Conservation (phyloP, 2,888 invertebrate species). For the Sacculina carcini region DNA sequence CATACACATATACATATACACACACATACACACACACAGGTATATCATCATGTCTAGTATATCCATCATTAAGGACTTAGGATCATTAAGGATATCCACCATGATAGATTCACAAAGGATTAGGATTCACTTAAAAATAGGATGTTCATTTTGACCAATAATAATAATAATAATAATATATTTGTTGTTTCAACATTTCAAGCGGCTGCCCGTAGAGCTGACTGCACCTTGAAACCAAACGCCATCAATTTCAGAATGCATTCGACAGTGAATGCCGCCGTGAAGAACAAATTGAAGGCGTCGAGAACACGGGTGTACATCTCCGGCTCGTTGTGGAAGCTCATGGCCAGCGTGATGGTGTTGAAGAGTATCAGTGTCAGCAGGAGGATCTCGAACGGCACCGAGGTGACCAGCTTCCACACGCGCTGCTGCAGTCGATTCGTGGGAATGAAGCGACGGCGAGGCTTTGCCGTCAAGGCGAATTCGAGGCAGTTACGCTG, state of each 20-base stretch:
- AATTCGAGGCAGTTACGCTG: slow-evolving; percentile 88
- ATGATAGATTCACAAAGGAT: too few species aligned
- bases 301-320: slow-evolving; percentile 65
- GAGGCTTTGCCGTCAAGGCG: slow-evolving; percentile 37
- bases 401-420: slow-evolving; percentile 99
- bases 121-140: too few species aligned
- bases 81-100: too few species aligned
- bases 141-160: too few species aligned
- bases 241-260: slow-evolving; percentile 94
- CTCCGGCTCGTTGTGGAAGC: slow-evolving; percentile 64
- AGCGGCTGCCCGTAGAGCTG: neutral
- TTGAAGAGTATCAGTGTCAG: slow-evolving; percentile 94
- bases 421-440: slow-evolving; percentile 86
- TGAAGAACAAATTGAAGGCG: slow-evolving; percentile 89
- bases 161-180: too few species aligned
- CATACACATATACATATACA: neutral
- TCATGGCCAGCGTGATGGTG: slow-evolving; percentile 92
- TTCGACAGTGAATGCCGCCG: slow-evolving; percentile 88
- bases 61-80: neutral
- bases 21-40: too few species aligned
- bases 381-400: slow-evolving; percentile 94
- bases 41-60: neutral
- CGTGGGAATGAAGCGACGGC: slow-evolving; percentile 78
- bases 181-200: too few species aligned
- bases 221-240: slow-evolving; percentile 68